Conservation (phyloP, 2,888 invertebrate species). For the Ormyrus rosae region DNA sequence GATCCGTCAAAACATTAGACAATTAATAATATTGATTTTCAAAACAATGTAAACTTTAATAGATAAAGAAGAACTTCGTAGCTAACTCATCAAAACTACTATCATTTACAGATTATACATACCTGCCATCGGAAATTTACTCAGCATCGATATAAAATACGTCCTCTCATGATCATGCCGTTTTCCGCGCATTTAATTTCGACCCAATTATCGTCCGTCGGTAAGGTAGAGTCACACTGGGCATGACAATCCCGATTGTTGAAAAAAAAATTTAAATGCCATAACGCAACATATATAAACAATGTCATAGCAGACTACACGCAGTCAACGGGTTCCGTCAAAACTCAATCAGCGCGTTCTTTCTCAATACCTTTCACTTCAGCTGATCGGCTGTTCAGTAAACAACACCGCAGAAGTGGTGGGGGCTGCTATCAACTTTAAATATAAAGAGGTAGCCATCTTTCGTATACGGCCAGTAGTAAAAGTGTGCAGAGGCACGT, state of each 20-base stretch:
- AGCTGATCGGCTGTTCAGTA: conserved; percentile 28
- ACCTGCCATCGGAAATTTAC: conserved; percentile 14
- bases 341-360: background rate
- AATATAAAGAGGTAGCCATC: conserved; percentile 43
- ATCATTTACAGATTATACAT: background rate
- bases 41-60: too few relatives aligned
- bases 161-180: too few relatives aligned
- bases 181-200: too few relatives aligned
- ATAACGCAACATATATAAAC: background rate
- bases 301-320: background rate
- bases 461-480: conserved; percentile 25
- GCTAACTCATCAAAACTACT: too few relatives aligned
- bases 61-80: too few relatives aligned
- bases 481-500: background rate
- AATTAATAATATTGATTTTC: too few relatives aligned
- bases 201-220: background rate
- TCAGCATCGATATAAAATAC: conserved; percentile 8
- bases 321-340: background rate
- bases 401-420: conserved; percentile 22
- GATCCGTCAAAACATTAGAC: too few relatives aligned
- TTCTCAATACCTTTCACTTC: conserved; percentile 7
- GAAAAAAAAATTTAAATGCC: conserved; percentile 13
- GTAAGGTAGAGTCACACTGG: background rate
- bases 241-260: too few relatives aligned
- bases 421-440: conserved; percentile 32